phyloP scores from a whole-genome alignment of 2,888 invertebrate species.

The Drymonia ruficornis region DNA sequence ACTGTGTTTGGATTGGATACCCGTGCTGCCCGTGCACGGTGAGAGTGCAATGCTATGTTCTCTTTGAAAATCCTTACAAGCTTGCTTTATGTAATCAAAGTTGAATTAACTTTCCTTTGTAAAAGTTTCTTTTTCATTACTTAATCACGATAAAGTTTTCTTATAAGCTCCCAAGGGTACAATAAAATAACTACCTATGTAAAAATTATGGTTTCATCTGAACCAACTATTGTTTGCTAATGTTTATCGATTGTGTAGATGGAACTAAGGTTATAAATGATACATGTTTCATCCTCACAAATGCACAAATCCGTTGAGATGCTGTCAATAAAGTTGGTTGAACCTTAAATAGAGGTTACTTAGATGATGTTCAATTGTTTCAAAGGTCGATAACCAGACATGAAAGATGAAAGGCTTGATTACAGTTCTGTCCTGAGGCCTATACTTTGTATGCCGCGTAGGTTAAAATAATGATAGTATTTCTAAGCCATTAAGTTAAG shows the following conservation, averaged over 20 bases:
- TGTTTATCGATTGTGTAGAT: neutral
- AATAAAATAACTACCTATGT: no score
- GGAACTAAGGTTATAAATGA: neutral
- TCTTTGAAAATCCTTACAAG: conserved; percentile 1
- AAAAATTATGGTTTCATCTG: no score
- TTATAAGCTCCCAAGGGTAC: no score
- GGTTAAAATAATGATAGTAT: neutral
- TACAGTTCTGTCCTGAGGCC: conserved; percentile 24
- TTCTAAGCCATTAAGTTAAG: neutral
- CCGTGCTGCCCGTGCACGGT: conserved; percentile 25
- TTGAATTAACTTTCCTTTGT: no score
- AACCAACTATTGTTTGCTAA: neutral
- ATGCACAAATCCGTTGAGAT: neutral
- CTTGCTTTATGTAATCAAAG: no score
- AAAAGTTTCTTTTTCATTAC: no score
- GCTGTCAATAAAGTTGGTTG: conserved; percentile 33
- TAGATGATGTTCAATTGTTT: conserved; percentile 36
- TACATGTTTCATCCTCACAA: neutral
- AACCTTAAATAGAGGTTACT: conserved; percentile 33
- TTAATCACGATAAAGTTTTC: no score
- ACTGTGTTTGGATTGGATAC: conserved; percentile 39
- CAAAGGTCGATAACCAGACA: conserved; percentile 34
- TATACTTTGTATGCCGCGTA: conserved; percentile 13
- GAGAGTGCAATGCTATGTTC: conserved; percentile 17
- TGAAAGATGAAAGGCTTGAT: conserved; percentile 22